Percentiles rank a stretch among this genome's conserved stretches.
Evolutionary conservation across 2,797 vertebrate genomes (phyloP).

Genomic region (Sebastes paucispinis): DNA sequence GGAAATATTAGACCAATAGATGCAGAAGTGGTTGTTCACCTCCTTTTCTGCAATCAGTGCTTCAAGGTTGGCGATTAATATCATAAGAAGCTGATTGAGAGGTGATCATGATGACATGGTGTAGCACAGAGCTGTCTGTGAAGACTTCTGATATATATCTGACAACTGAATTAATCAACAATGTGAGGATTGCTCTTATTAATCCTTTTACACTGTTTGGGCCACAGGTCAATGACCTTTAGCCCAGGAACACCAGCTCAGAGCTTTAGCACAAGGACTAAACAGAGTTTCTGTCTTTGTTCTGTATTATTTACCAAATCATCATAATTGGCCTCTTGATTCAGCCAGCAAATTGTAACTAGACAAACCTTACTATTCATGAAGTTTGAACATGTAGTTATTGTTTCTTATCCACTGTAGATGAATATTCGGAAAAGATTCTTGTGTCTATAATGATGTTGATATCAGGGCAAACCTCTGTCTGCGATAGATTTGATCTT

Average conservation of each 20-base stretch:
- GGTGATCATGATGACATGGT: conserved; percentile 7
- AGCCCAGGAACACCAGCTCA: not conserved
- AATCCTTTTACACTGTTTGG: not conserved
- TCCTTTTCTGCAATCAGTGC: not conserved
- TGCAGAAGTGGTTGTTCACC: not conserved
- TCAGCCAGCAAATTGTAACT: not conserved
- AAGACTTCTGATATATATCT: not conserved
- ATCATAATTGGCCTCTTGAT: not conserved
- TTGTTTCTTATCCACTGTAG: not conserved
- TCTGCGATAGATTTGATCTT: not conserved
- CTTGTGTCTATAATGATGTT: not conserved
- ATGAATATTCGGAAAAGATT: not conserved
- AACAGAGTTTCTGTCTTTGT: not conserved
- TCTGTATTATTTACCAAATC: not conserved
- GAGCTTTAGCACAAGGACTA: not conserved
- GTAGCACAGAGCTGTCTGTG: not conserved
- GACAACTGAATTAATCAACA: not conserved
- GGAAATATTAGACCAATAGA: not conserved
- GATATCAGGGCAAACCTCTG: not conserved
- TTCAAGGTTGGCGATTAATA: conserved; percentile 7
- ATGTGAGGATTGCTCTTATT: not conserved
- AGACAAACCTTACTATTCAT: no score
- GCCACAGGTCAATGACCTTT: not conserved
- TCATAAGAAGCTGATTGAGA: conserved; percentile 28
- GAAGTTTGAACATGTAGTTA: not conserved